Evolutionary conservation across 2,797 vertebrate genomes (phyloP).

Genomic region (Girardinus metallicus): DNA sequence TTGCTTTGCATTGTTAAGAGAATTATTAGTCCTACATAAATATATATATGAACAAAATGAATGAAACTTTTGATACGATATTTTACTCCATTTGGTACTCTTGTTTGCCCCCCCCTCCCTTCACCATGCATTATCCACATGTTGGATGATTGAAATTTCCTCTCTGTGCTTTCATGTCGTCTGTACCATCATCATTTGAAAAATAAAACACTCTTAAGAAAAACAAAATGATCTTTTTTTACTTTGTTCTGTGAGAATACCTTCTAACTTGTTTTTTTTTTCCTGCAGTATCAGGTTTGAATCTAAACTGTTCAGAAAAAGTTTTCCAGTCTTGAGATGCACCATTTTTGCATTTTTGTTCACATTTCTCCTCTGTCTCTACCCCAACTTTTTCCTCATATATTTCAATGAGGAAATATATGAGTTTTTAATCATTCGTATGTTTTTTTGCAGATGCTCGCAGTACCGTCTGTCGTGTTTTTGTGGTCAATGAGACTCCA

Average conservation of each 20-base stretch:
- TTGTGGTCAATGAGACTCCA: neutral
- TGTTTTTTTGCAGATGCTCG: neutral
- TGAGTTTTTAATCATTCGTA: too few relatives aligned
- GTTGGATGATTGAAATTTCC: slow-evolving; percentile 45
- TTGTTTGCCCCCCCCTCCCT: slow-evolving; percentile 68
- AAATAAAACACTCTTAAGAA: slow-evolving; percentile 73
- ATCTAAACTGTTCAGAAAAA: neutral
- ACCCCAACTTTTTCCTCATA: neutral
- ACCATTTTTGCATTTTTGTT: neutral
- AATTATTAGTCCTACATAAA: slow-evolving; percentile 83
- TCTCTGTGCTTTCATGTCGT: slow-evolving; percentile 71
- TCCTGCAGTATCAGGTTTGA: neutral
- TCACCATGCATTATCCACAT: slow-evolving; percentile 39
- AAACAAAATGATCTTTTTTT: neutral
- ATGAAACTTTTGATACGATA: slow-evolving; percentile 82
- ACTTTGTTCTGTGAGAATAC: neutral
- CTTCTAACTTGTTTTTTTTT: too few relatives aligned
- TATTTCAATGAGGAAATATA: too few relatives aligned
- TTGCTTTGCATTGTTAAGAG: slow-evolving; percentile 82
- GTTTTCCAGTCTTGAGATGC: neutral
- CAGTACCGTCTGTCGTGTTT: neutral
- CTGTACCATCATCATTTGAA: slow-evolving; percentile 75
- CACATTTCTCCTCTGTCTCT: neutral
- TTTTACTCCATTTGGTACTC: slow-evolving; percentile 86
- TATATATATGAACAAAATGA: slow-evolving; percentile 77